These are phyloP conservation scores for Trichopoda pennipes DNA, from an alignment of 2,888 invertebrate genomes.

Conservation along the genomic window DNA sequence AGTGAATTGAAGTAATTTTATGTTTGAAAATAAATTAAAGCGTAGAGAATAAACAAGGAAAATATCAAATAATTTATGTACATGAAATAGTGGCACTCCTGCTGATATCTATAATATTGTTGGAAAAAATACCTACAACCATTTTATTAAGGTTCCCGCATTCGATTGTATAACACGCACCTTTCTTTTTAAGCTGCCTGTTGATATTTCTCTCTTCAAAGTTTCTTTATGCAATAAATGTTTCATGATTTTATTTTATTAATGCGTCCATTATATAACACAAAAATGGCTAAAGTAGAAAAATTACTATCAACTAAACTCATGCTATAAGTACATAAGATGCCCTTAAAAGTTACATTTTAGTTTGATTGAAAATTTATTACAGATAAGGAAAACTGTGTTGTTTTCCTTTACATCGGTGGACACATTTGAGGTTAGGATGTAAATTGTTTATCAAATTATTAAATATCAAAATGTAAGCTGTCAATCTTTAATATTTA, in stretches of 20 bases:
- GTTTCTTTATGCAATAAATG: conserved; percentile 53
- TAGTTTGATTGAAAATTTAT: no score
- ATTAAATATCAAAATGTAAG: no score
- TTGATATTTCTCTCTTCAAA: neutral
- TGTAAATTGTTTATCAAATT: no score
- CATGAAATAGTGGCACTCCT: conserved; percentile 60
- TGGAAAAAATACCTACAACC: conserved; percentile 30
- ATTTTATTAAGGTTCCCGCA: neutral
- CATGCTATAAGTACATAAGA: no score
- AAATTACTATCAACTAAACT: neutral
- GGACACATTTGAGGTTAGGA: no score
- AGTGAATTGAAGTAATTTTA: conserved; percentile 29
- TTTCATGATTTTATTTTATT: conserved; percentile 1
- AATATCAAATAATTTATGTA: neutral
- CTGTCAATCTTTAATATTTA: no score
- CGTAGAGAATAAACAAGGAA: neutral
- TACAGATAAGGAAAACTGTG: no score
- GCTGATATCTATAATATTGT: conserved; percentile 72
- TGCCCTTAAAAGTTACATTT: no score
- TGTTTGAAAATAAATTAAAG: conserved; percentile 5
- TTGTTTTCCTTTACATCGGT: no score
- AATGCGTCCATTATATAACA: conserved; percentile 22
- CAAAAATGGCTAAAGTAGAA: neutral
- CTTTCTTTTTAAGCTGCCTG: neutral
- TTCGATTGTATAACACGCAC: neutral